phyloP scores from a whole-genome alignment of 2,888 invertebrate genomes.

The Phalera bucephala region DNA sequence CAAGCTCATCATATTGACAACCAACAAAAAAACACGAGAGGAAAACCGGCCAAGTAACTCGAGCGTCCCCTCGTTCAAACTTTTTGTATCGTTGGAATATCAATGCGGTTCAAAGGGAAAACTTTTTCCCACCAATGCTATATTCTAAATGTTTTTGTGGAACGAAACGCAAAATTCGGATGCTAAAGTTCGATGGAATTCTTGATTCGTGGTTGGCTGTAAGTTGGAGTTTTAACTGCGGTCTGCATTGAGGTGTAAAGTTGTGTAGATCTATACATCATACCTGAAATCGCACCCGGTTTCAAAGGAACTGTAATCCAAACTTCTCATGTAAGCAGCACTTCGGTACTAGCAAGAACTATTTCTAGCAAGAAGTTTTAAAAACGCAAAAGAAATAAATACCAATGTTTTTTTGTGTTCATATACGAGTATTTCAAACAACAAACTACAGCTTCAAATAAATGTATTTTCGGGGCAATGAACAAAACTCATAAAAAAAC shows the following conservation, averaged over 20 bases:
- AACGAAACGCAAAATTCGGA: conserved; percentile 18
- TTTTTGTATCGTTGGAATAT: conserved; percentile 36
- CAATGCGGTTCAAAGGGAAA: conserved; percentile 27
- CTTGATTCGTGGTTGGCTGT: conserved; percentile 22
- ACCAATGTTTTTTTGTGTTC: too few species aligned
- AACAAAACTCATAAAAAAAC: too few species aligned
- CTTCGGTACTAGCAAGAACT: too few species aligned
- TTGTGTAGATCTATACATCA: background rate
- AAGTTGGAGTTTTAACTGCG: background rate
- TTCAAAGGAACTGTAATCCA: too few species aligned
- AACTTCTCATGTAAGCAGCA: too few species aligned
- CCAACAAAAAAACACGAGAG: conserved; percentile 12
- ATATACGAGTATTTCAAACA: too few species aligned
- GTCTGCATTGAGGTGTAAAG: background rate
- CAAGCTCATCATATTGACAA: conserved; percentile 10
- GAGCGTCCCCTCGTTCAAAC: conserved; percentile 18
- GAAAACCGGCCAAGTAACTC: conserved; percentile 19
- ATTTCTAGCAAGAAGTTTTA: too few species aligned
- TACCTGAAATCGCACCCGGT: background rate
- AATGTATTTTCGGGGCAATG: too few species aligned
- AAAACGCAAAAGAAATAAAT: too few species aligned
- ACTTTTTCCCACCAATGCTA: conserved; percentile 24
- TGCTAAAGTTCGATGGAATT: conserved; percentile 30
- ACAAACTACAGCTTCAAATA: too few species aligned
- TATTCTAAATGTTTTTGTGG: conserved; percentile 32